phyloP scores from a whole-genome alignment of 2,113 vertebrate species.

The Elephas maximus region DNA sequence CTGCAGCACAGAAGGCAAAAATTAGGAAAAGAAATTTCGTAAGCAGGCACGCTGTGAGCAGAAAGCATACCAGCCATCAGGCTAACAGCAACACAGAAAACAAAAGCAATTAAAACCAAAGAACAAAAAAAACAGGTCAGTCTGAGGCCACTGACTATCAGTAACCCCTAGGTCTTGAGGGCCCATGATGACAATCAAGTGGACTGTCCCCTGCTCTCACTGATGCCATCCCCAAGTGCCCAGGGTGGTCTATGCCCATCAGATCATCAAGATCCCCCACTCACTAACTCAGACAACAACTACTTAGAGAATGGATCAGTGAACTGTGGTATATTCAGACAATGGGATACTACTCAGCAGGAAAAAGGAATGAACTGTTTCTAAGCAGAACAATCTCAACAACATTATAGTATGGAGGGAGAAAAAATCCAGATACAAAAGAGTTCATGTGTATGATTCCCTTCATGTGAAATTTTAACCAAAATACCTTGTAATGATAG shows the following conservation, averaged over 20 bases:
- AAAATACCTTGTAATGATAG: background rate
- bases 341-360: background rate
- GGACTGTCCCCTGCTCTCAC: background rate
- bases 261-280: background rate
- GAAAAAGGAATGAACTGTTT: background rate
- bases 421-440: background rate
- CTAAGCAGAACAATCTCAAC: background rate
- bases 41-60: background rate
- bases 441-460: background rate
- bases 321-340: background rate
- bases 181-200: background rate
- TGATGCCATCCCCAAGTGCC: background rate
- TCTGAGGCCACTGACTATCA: background rate
- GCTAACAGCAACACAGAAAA: background rate
- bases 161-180: background rate
- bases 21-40: background rate
- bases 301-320: background rate
- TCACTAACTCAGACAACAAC: background rate
- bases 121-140: background rate
- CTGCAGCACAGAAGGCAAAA: background rate
- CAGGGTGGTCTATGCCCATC: background rate
- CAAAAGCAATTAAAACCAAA: background rate
- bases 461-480: background rate
- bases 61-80: background rate
- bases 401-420: background rate